These are phyloP conservation scores for Aplysina aerophoba DNA, from an alignment of 37 sponge, comb jelly and placozoan species.

Conservation along the genomic window DNA sequence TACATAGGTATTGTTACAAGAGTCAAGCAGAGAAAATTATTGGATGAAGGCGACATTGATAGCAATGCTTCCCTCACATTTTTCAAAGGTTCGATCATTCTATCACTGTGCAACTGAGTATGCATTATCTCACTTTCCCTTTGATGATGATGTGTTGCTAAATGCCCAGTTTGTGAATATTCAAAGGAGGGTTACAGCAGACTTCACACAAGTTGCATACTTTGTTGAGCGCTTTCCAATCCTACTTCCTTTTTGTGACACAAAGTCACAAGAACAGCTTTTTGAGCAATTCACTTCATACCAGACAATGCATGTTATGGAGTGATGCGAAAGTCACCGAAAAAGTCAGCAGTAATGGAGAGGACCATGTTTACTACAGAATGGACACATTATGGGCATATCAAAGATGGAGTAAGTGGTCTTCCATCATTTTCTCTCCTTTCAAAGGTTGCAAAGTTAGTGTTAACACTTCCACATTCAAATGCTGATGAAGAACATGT, in stretches of 20 bases:
- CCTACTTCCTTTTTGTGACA: not conserved
- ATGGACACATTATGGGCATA: slow-evolving; percentile 28
- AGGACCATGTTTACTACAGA: not conserved
- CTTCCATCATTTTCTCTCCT: not conserved
- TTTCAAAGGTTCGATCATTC: too few relatives aligned
- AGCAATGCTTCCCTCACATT: slow-evolving; percentile 10
- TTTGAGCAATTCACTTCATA: slow-evolving; percentile 9
- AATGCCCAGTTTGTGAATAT: slow-evolving; percentile 60
- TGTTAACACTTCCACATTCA: slow-evolving; percentile 30
- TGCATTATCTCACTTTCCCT: slow-evolving; percentile 3
- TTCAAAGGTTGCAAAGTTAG: not conserved
- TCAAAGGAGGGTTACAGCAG: slow-evolving; percentile 9
- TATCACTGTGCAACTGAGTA: not conserved
- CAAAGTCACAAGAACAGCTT: not conserved
- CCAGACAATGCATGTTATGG: slow-evolving; percentile 47
- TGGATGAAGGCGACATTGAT: slow-evolving; percentile 22
- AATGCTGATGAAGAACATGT: slow-evolving; percentile 39
- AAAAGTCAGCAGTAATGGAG: not conserved
- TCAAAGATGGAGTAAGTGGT: not conserved
- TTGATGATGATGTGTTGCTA: slow-evolving; percentile 51
- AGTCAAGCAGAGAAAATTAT: not conserved
- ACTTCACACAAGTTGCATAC: slow-evolving; percentile 41
- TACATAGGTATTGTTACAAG: slow-evolving; percentile 33
- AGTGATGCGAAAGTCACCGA: not conserved
- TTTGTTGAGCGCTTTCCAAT: slow-evolving; percentile 28